These are phyloP conservation scores for Priocnemis perturbator DNA, from an alignment of 2,888 invertebrate species.

Conservation along the genomic window DNA sequence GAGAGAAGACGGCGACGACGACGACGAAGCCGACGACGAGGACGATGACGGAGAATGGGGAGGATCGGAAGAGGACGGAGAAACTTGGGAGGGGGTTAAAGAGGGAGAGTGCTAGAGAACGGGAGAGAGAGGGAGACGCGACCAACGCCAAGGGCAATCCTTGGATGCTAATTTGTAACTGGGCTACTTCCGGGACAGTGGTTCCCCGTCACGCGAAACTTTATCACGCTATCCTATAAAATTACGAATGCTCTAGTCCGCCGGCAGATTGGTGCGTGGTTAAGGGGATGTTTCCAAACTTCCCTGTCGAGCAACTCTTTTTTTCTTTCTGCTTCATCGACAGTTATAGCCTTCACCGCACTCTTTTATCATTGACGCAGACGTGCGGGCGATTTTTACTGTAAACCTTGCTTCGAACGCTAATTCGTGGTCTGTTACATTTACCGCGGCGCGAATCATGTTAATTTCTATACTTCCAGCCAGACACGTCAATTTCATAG, in stretches of 20 bases:
- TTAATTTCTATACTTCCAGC: no score
- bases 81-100: conserved; percentile 14
- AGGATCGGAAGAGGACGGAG: conserved; percentile 26
- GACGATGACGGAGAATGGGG: conserved; percentile 39
- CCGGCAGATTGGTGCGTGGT: not conserved
- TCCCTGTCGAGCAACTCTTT: no score
- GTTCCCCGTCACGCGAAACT: conserved; percentile 61
- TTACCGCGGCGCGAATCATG: no score
- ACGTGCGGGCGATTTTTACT: no score
- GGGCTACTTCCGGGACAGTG: conserved; percentile 72
- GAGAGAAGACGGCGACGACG: conserved; percentile 31
- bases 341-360: not conserved
- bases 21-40: conserved; percentile 34
- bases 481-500: no score
- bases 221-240: conserved; percentile 37
- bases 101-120: conserved; percentile 29
- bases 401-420: no score
- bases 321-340: no score
- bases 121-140: conserved; percentile 46
- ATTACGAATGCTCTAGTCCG: conserved; percentile 29
- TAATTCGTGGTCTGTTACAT: no score
- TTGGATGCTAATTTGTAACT: conserved; percentile 74
- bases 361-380: no score
- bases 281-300: no score
- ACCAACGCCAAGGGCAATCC: conserved; percentile 71